Base-by-base conservation (phyloP, 2,888 invertebrate genomes). In the Eudasyphora cyanicolor region DNA sequence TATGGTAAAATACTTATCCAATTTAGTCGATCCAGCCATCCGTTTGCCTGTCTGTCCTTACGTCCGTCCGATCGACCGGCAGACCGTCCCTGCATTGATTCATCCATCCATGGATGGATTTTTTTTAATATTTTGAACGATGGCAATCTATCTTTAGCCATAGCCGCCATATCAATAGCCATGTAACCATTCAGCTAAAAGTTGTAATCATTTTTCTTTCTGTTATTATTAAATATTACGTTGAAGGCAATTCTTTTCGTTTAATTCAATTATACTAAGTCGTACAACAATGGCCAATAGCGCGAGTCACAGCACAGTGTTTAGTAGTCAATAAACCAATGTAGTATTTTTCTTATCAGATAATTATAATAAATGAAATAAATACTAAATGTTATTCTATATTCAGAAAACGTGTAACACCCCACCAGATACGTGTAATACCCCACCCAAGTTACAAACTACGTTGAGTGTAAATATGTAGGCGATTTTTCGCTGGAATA, bases 231-330 rank as follows among this genome's bases (percentile, higher is more conserved):
- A 42, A 67, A 38, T 67, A 73, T 83, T 83, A 80, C 80, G 75
- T 83, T 80, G 64, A 67, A 76, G 69, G 17, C 79, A 64, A 83
- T 83, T 83, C 83, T 83, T 42, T n/a, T 27, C 24, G 42, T 24
- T 21, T 78, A 67, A 78, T 75, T 80, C 80, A 78, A 83, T 80
- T 80, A 80, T 75, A n/a, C n/a, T n/a, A 78, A 42, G 14, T 19
- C n/a, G n/a, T n/a, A 57, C 24, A 19, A 57, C 1, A 14, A 10
- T 45, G 12, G 12, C 45, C 45, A 45, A 45, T 45, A n/a, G 4
- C 12, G n/a, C n/a, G n/a, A n/a, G n/a, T n/a, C n/a, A n/a, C n/a
- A n/a, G 32, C 32, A 32, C 32, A 32, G 32, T 32, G 32, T 4
- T 32, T 32, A 4, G 8, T 4, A 32, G 8, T 32, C 5, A 32